A percentile compares a stretch with the other conserved stretches of the same genome.
phyloP scores from a whole-genome alignment of 2,888 invertebrate species.

The Ganaspis brasiliensis region DNA sequence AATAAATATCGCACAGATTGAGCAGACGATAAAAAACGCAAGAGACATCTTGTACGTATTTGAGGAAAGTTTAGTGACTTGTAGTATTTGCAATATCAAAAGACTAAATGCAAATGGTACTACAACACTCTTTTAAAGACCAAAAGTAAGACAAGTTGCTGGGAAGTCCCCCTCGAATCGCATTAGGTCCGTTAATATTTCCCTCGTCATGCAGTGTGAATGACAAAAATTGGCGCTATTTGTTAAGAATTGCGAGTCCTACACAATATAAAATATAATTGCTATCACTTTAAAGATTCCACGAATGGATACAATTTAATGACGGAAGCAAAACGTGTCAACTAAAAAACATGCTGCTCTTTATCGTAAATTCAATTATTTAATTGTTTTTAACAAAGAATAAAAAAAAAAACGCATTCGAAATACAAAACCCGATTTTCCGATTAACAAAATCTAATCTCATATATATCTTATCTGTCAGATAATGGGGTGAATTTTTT shows the following conservation, averaged over 20 bases:
- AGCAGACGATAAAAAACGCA: background rate
- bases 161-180: constrained; percentile 25
- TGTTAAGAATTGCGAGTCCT: background rate
- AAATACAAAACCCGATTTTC: background rate
- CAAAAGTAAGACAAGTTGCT: background rate
- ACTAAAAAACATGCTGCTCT: background rate
- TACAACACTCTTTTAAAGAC: constrained; percentile 20
- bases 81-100: constrained; percentile 3
- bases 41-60: background rate
- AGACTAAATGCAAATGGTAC: constrained; percentile 21
- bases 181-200: constrained; percentile 8
- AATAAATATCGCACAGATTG: background rate
- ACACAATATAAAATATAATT: constrained; percentile 25
- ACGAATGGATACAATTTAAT: constrained; percentile 25
- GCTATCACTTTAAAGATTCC: background rate
- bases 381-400: constrained; percentile 8
- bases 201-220: constrained; percentile 10
- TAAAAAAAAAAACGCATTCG: background rate
- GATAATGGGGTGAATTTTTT: background rate
- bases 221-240: constrained; percentile 20
- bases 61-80: constrained; percentile 2
- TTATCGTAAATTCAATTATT: constrained; percentile 27
- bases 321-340: constrained; percentile 6
- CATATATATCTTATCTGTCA: constrained; percentile 3
- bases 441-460: constrained; percentile 15